phyloP scores from a whole-genome alignment of 64 coral and sea anemone species.

The Orbicella faveolata region DNA sequence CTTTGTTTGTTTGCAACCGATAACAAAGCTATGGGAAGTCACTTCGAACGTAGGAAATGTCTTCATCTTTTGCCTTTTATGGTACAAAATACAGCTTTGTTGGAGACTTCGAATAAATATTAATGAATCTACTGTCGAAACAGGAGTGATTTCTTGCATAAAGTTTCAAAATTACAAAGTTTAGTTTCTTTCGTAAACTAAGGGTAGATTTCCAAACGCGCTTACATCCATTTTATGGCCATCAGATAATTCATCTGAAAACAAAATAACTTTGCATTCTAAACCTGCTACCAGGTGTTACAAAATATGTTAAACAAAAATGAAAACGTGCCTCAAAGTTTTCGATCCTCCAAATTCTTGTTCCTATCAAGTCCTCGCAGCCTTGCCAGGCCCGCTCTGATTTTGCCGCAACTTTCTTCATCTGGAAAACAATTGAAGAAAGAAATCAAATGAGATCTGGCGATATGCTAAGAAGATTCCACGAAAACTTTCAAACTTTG shows the following conservation, averaged over 20 bases:
- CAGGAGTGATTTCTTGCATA: not conserved
- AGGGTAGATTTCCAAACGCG: too few species aligned
- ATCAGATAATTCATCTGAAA: too few species aligned
- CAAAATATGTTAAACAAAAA: not conserved
- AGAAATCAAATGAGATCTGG: not conserved
- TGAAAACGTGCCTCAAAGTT: conserved; percentile 19
- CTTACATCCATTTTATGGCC: too few species aligned
- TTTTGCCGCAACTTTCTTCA: not conserved
- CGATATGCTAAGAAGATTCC: not conserved
- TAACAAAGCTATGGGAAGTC: not conserved
- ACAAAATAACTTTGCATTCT: not conserved
- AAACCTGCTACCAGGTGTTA: not conserved
- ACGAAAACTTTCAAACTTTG: not conserved
- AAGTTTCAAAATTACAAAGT: not conserved
- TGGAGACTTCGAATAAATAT: not conserved
- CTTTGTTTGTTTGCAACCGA: not conserved
- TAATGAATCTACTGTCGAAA: not conserved
- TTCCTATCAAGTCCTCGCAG: not conserved
- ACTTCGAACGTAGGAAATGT: not conserved
- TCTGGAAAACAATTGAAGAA: not conserved
- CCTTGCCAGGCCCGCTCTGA: conserved; percentile 1
- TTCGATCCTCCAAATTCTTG: conserved; percentile 42
- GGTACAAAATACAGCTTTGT: not conserved
- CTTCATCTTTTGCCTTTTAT: not conserved
- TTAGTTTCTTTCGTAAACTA: too few species aligned